Percentiles rank a stretch among this genome's conserved stretches.
These are phyloP conservation scores for Microplitis demolitor DNA, from an alignment of 1,140 invertebrate genomes.

Conservation along the genomic window DNA sequence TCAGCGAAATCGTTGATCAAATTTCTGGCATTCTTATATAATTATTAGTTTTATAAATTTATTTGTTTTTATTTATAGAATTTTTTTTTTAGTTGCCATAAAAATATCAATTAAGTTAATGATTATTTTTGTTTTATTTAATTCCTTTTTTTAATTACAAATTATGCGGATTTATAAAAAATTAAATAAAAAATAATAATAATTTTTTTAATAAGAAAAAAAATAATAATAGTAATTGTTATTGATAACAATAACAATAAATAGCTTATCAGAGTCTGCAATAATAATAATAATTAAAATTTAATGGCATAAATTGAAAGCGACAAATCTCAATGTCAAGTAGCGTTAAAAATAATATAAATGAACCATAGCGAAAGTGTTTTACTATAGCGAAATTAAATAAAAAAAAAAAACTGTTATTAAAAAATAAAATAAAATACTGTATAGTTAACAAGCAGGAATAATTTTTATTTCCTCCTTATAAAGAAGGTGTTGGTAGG, in stretches of 20 bases:
- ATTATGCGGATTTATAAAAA: no score
- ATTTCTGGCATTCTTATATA: no score
- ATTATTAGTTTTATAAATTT: no score
- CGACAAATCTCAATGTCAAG: not conserved
- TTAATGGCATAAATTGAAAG: not conserved
- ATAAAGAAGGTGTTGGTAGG: no score
- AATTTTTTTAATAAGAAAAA: no score
- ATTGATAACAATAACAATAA: conserved; percentile 1
- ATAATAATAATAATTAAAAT: not conserved
- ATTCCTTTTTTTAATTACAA: not conserved
- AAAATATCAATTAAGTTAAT: no score
- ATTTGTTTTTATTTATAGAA: no score
- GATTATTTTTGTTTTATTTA: no score
- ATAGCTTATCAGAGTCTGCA: not conserved
- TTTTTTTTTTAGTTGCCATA: no score
- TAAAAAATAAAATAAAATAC: not conserved
- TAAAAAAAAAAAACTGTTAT: not conserved
- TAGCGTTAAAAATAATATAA: not conserved
- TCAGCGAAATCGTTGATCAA: no score
- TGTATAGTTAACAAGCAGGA: not conserved
- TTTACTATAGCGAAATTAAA: not conserved
- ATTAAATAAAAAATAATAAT: no score
- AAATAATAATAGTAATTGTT: not conserved
- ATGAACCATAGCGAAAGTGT: not conserved
- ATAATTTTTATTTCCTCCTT: not conserved